Evolutionary conservation across 2,888 invertebrate species (phyloP), one percentile per base, ranked within the genome.

Genomic region (Lepidocyrtoides sp.): DNA sequence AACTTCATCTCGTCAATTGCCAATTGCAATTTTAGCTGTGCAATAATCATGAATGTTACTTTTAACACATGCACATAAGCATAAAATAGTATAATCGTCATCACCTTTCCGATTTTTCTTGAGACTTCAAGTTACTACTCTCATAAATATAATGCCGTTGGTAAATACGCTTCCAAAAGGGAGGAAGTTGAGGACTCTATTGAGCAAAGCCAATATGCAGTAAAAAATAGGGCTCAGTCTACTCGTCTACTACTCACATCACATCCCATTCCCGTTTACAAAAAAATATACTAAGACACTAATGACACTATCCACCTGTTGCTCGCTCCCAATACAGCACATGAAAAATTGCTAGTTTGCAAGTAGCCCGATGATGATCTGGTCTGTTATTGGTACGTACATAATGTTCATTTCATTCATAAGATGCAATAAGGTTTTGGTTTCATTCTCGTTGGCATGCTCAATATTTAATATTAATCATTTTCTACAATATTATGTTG

Each of bases 221-320:
- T 36, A 69, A 66, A 72, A 72, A 72, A 72, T 72, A 72, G 44
- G 72, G 72, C 44, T 72, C 72, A 12, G n/a, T n/a, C n/a, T n/a
- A n/a, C n/a, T n/a, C n/a, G n/a, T n/a, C n/a, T n/a, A n/a, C n/a
- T n/a, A n/a, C n/a, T n/a, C n/a, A n/a, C n/a, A n/a, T n/a, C n/a
- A n/a, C n/a, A n/a, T n/a, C n/a, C n/a, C n/a, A n/a, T n/a, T n/a
- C n/a, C n/a, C n/a, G n/a, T n/a, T n/a, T n/a, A n/a, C n/a, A n/a
- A n/a, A n/a, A n/a, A n/a, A n/a, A n/a, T 41, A 26, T 23, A 69
- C n/a, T 17, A 12, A 41, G 5, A 41, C 41, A 51, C 51, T 48
- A 26, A 72, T 2, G 26, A 44, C n/a, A 32, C 2, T 17, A 32
- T 44, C 48, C 72, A 72, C 72, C 72, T 72, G 72, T 72, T 72